A percentile compares a stretch with the other conserved stretches of the same genome.
Evolutionary conservation across 1,140 invertebrate genomes (phyloP).

Genomic region (Lasioglossum albipes): DNA sequence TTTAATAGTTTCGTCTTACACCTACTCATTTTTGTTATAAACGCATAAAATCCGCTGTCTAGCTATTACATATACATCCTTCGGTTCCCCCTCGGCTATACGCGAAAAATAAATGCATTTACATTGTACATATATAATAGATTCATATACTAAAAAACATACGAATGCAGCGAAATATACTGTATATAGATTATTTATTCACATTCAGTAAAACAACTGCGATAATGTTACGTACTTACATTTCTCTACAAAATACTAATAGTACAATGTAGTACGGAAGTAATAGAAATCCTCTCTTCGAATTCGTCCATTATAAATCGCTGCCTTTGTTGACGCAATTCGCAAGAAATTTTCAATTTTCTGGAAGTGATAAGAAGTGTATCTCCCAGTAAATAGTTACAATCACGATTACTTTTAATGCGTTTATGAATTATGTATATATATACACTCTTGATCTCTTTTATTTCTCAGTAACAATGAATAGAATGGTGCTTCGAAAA

Average conservation of each 20-base stretch:
- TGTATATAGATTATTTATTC: conserved; percentile 59
- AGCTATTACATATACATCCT: background rate
- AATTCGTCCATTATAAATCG: background rate
- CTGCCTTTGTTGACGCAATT: background rate
- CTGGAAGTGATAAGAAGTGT: conserved; percentile 9
- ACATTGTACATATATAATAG: conserved; percentile 4
- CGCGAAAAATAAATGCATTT: conserved; percentile 19
- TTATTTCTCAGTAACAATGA: conserved; percentile 20
- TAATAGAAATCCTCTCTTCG: background rate
- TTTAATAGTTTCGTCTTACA: no score
- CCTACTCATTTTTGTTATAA: no score
- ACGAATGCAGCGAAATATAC: conserved; percentile 22
- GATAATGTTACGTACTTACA: conserved; percentile 39
- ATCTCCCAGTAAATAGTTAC: background rate
- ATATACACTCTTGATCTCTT: conserved; percentile 19
- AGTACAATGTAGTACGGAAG: conserved; percentile 32
- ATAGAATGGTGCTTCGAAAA: conserved; percentile 18
- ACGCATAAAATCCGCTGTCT: no score
- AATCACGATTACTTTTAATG: no score
- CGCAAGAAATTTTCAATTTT: background rate
- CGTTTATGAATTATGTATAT: background rate
- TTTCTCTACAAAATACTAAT: conserved; percentile 44
- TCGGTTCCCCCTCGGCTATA: background rate
- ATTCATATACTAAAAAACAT: background rate
- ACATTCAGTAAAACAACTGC: conserved; percentile 54